phyloP scores from a whole-genome alignment of 2,113 vertebrate species.

The Danio rerio region GRCz12tu NC_133179.1:3059001-3059500 shows the following conservation, averaged over 20 bases:
- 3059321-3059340: too few species aligned
- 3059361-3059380: too few species aligned
- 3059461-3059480: neutral
- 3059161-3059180: neutral
- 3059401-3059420: too few species aligned
- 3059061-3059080: neutral
- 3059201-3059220: neutral
- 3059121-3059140: conserved; percentile 14
- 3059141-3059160: conserved; percentile 15
- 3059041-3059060: neutral
- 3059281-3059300: neutral
- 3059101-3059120: conserved; percentile 26
- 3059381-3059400: too few species aligned
- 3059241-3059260: neutral
- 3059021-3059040: too few species aligned
- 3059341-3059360: too few species aligned
- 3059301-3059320: neutral
- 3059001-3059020: neutral
- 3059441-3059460: neutral
- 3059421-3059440: neutral
- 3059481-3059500: neutral
- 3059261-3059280: neutral
- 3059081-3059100: conserved; percentile 20
- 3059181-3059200: neutral
- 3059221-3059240: neutral